Evolutionary conservation across 2,888 invertebrate species (phyloP), one percentile per base, ranked within the genome.

Genomic region (Phrixothrix hirtus): DNA sequence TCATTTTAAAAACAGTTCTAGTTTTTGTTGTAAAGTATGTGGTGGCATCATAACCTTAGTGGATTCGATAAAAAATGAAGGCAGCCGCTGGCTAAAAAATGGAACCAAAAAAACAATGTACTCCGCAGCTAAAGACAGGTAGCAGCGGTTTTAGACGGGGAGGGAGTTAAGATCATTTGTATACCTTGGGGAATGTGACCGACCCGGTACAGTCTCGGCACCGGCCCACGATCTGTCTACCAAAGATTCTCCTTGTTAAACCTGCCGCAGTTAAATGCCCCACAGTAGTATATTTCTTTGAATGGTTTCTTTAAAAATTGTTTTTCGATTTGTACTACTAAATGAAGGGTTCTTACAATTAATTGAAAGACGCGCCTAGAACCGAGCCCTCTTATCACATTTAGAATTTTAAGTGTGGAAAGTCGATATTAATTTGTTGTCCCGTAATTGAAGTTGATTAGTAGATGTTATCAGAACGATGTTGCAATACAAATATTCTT

Each of bases 181-280:
- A 76, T 78, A 75, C 74, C 67, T 71, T 67, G 75, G 75, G 75
- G 76, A 75, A 75, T 76, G 75, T 73, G 75, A 73, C 74, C 72
- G 71, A 65, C 70, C 74, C 71, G 72, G 75, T 75, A 75, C 74
- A 74, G 67, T 73, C 73, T 62, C 62, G 61, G 62, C 62, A 66
- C 66, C 65, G 70, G 66, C 64, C 64, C 61, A 65, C 64, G 68
- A 69, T 69, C 65, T 42, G 55, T 59, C 52, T 49, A 51, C 57
- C 55, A 45, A 49, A 48, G 56, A 53, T 43, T 47, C 36, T 43
- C 38, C 48, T 50, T 34, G 51, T 47, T 50, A 50, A 49, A 54
- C 44, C 37, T 42, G 52, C 35, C 36, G 53, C 47, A 53, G 43
- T 53, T 53, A 53, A 53, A 53, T 53, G 37, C 45, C 52, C 31